Conservation (phyloP, 1,140 invertebrate species). For the Cyphomyrmex costatus region DNA sequence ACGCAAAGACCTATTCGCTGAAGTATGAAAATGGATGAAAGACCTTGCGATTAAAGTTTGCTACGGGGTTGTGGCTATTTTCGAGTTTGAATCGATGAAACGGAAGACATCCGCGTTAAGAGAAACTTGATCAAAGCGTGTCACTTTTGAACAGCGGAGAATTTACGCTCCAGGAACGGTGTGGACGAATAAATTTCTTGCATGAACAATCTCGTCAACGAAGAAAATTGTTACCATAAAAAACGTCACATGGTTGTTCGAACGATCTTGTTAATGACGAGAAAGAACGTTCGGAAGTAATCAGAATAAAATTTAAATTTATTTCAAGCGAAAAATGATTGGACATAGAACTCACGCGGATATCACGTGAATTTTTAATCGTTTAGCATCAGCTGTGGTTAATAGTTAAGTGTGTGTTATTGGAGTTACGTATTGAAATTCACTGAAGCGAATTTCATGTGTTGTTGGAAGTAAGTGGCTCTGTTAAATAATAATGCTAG, state of each 20-base stretch:
- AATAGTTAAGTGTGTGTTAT: constrained; percentile 28
- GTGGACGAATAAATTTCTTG: not conserved
- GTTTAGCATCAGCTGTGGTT: not conserved
- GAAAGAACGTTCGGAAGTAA: not conserved
- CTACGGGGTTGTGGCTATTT: constrained; percentile 50
- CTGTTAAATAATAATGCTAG: not conserved
- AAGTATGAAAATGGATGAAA: constrained; percentile 37
- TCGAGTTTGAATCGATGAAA: constrained; percentile 47
- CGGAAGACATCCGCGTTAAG: constrained; percentile 33
- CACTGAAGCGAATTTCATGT: not conserved
- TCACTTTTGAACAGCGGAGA: constrained; percentile 29
- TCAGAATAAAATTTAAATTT: not conserved
- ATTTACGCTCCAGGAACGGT: constrained; percentile 24
- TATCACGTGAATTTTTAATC: constrained; percentile 44
- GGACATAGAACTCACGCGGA: not conserved
- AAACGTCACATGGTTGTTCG: constrained; percentile 59
- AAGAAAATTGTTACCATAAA: not conserved
- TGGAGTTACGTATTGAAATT: constrained; percentile 23
- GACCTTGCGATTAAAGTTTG: constrained; percentile 35
- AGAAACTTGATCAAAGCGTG: constrained; percentile 46
- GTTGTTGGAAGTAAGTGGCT: constrained; percentile 1
- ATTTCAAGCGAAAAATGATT: not conserved
- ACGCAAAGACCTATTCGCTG: not conserved
- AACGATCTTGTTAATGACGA: not conserved
- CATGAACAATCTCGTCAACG: not conserved